These are phyloP conservation scores for Drosophila niveifrons DNA, from an alignment of 2,888 invertebrate species.

Conservation along the genomic window DNA sequence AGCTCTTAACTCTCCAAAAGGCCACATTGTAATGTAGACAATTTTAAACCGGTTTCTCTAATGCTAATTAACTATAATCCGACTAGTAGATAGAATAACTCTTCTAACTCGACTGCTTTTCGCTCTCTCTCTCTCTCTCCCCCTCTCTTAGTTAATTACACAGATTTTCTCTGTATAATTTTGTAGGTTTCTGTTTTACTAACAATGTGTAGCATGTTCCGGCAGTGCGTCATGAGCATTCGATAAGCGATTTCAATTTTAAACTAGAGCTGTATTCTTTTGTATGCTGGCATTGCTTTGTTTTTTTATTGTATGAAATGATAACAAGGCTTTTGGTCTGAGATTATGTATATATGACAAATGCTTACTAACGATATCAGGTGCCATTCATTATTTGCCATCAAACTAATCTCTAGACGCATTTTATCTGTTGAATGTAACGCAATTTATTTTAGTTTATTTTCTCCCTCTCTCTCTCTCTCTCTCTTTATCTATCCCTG, in stretches of 20 bases:
- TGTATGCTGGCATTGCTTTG: not conserved
- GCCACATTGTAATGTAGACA: constrained; percentile 9
- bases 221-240: constrained; percentile 19
- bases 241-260: not conserved
- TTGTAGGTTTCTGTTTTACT: not conserved
- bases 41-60: constrained; percentile 40
- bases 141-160: constrained; percentile 6
- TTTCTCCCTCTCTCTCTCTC: not conserved
- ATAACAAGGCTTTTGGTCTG: constrained; percentile 14
- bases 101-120: not conserved
- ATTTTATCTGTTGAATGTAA: not conserved
- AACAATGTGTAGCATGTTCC: constrained; percentile 2
- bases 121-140: too few species aligned
- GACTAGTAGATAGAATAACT: not conserved
- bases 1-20: constrained; percentile 9
- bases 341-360: not conserved
- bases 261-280: not conserved
- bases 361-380: constrained; percentile 9
- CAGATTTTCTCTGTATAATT: not conserved
- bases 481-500: not conserved
- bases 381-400: not conserved
- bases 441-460: not conserved
- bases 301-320: constrained; percentile 18
- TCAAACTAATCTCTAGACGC: not conserved
- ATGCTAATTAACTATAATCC: constrained; percentile 22